A percentile compares a stretch with the other conserved stretches of the same genome.
phyloP scores from a whole-genome alignment of 2,113 vertebrate species.

The Ellobius talpinus region DNA sequence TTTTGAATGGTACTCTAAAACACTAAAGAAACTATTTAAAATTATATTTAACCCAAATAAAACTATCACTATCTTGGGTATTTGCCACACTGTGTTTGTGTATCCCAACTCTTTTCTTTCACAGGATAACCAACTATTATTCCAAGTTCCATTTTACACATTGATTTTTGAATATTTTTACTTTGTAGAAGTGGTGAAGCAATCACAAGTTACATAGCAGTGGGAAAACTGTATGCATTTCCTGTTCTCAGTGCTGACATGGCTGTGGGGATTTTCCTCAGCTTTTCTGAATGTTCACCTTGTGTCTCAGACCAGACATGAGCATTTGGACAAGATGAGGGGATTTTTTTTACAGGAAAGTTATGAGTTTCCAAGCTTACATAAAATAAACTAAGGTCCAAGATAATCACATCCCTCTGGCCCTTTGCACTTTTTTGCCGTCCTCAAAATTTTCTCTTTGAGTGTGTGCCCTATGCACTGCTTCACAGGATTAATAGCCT shows the following conservation, averaged over 20 bases:
- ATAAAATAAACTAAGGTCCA: conserved; percentile 71
- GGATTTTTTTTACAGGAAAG: conserved; percentile 42
- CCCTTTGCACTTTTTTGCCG: not conserved
- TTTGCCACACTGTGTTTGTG: not conserved
- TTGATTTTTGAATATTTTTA: conserved; percentile 66
- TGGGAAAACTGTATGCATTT: conserved; percentile 65
- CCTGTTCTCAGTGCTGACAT: conserved; percentile 66
- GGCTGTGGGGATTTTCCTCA: conserved; percentile 57
- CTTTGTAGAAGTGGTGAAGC: conserved; percentile 55
- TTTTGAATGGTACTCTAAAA: conserved; percentile 45
- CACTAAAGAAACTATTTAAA: not conserved
- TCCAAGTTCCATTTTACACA: conserved; percentile 49
- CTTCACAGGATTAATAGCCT: conserved; percentile 50
- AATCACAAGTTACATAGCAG: conserved; percentile 55
- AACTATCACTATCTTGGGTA: not conserved
- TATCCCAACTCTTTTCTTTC: not conserved
- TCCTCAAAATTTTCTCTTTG: conserved; percentile 57
- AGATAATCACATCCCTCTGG: conserved; percentile 65
- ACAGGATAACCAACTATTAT: conserved; percentile 45
- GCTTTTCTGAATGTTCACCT: conserved; percentile 65
- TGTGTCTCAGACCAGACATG: conserved; percentile 65
- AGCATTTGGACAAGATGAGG: conserved; percentile 54
- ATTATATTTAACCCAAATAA: conserved; percentile 1
- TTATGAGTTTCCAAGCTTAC: conserved; percentile 65
- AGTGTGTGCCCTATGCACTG: conserved; percentile 40